Percentiles rank a stretch among this genome's conserved stretches.
These are phyloP conservation scores for Sebastes steindachneri DNA, from an alignment of 2,797 vertebrate species.

Conservation along the genomic window DNA sequence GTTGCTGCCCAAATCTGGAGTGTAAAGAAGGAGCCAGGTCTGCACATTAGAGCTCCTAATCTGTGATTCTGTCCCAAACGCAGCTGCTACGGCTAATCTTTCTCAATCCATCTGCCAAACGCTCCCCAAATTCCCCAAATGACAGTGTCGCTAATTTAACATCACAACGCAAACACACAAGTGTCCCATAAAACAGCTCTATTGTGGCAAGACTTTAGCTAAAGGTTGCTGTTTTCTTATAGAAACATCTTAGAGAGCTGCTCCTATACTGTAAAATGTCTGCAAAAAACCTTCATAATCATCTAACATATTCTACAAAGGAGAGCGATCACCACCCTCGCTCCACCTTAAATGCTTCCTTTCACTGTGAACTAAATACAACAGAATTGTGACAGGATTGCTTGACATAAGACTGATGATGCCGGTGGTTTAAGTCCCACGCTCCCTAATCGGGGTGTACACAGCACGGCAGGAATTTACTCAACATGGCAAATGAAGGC, in stretches of 20 bases:
- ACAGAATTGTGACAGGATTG: conserved; percentile 57
- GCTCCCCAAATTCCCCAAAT: conserved; percentile 80
- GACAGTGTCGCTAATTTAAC: conserved; percentile 79
- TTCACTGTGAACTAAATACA: conserved; percentile 58
- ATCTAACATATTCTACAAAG: neutral
- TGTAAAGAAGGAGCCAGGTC: conserved; percentile 84
- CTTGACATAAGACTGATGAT: conserved; percentile 75
- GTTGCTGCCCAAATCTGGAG: conserved; percentile 85
- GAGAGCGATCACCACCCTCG: neutral
- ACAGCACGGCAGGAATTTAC: conserved; percentile 81
- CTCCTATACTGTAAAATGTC: neutral
- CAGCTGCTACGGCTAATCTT: conserved; percentile 87
- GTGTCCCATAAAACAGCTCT: conserved; percentile 29
- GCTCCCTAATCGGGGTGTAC: conserved; percentile 78
- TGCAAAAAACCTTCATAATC: neutral
- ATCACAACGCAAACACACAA: conserved; percentile 62
- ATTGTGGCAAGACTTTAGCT: conserved; percentile 18
- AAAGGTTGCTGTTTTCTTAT: conserved; percentile 11
- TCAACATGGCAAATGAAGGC: conserved; percentile 79
- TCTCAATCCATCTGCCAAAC: conserved; percentile 86
- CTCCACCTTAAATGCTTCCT: conserved; percentile 36
- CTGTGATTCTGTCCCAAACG: conserved; percentile 87
- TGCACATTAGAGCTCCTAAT: conserved; percentile 86
- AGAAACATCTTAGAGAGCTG: neutral
- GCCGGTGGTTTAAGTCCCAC: conserved; percentile 69